A percentile compares a stretch with the other conserved stretches of the same genome.
Evolutionary conservation across 2,113 vertebrate species (phyloP).

Genomic region (Megaleporinus macrocephalus): DNA sequence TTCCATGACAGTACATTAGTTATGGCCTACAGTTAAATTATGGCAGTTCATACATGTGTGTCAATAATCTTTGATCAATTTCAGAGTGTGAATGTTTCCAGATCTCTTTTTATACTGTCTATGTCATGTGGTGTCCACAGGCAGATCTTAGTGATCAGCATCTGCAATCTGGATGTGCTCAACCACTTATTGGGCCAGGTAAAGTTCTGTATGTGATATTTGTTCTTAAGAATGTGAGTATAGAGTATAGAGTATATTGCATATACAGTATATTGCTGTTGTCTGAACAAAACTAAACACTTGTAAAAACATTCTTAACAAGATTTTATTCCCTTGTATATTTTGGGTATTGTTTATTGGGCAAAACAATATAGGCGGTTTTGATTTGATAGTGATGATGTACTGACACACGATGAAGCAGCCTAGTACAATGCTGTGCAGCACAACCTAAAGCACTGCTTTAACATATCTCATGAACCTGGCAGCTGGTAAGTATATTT

Average conservation of each 20-base stretch:
- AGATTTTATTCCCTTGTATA: no score
- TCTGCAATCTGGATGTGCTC: constrained; percentile 33
- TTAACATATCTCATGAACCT: no score
- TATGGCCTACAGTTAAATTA: no score
- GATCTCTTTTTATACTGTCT: background rate
- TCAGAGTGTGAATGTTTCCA: background rate
- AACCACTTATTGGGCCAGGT: constrained; percentile 44
- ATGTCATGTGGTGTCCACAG: constrained; percentile 8
- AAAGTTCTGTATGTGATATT: constrained; percentile 2
- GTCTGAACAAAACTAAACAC: no score
- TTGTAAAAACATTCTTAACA: background rate
- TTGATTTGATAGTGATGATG: background rate
- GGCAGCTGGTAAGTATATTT: no score
- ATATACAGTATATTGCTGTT: background rate
- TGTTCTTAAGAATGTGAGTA: background rate
- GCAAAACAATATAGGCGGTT: no score
- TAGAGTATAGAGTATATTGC: no score
- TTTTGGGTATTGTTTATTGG: no score
- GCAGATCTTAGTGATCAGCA: constrained; percentile 32
- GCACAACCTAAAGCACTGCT: no score
- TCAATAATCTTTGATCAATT: background rate
- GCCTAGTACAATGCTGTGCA: background rate
- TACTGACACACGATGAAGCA: background rate
- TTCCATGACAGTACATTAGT: no score
- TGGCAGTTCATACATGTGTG: background rate